These are phyloP conservation scores for Gopherus evgoodei DNA, from an alignment of 2,113 vertebrate genomes.

Conservation along the genomic window DNA sequence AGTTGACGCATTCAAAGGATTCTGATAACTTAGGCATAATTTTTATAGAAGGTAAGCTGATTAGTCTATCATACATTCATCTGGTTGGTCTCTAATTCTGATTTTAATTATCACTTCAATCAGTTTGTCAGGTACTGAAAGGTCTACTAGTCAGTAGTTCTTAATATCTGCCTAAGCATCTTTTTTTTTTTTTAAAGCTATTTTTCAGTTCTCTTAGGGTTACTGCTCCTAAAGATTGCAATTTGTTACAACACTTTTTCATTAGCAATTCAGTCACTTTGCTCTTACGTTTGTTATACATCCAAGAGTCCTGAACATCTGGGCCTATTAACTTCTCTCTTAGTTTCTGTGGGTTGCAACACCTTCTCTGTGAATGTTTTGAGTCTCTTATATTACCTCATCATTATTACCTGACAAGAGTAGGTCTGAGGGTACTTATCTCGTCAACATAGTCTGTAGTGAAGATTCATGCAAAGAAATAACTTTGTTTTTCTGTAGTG, in stretches of 20 bases:
- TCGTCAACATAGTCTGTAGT: not conserved
- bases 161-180: not conserved
- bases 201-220: not conserved
- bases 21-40: not conserved
- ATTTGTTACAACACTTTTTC: not conserved
- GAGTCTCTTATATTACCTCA: not conserved
- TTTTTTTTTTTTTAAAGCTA: not conserved
- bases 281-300: not conserved
- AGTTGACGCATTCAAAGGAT: not conserved
- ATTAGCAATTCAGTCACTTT: not conserved
- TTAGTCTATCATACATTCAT: not conserved
- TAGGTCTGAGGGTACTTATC: not conserved
- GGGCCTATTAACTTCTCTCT: not conserved
- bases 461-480: not conserved
- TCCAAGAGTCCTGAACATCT: not conserved
- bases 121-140: not conserved
- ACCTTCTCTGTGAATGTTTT: not conserved
- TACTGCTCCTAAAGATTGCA: not conserved
- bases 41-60: not conserved
- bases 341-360: not conserved
- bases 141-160: not conserved
- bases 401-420: not conserved
- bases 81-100: not conserved
- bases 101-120: not conserved
- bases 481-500: accelerated